Base-by-base conservation (phyloP, 2,888 invertebrate genomes). In the Enoplolaimus lenunculus region DNA sequence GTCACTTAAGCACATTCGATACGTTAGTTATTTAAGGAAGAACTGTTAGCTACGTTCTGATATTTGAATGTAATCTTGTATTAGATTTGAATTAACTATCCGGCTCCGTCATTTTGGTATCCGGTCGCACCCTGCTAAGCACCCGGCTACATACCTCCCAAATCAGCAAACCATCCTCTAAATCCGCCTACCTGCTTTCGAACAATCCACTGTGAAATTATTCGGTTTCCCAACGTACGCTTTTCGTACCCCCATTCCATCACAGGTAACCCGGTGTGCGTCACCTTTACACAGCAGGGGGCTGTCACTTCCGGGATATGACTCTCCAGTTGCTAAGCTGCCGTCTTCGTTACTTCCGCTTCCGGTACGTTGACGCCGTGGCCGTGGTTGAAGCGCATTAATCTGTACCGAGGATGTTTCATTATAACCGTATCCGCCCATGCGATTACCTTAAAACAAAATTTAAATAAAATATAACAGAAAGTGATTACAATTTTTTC, bases 171-270 rank as follows among this genome's bases (percentile, higher is more conserved):
- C n/a, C n/a, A n/a, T n/a, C n/a, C n/a, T n/a, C n/a, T n/a, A n/a
- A n/a, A n/a, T n/a, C n/a, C n/a, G n/a, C 85, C 82, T 83, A 95
- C 97, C 97, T 73, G 95, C 97, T 81, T 91, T 89, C 59, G 88
- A 87, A 69, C 91, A 90, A 76, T 89, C 88, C 29, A 98, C 88
- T 1, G 89, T 90, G 82, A 98, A 98, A 80, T 89, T 89, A 80
- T 94, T 93, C 81, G 92, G 90, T 81, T 94, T 91, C 81, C 91
- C 90, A 74, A 93, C 83, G 79, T 90, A 91, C 26, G 95, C 97
- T 82, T 91, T 93, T 84, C 93, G 92, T 77, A 98, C 84, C 0
- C 97, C 98, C 88, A 91, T 89, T 74, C 98, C 98, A 83, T 93
- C 93, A 79, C 90, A 89, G 70, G 87, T 86, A 60, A 94, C 91